Percentiles rank a stretch among this genome's conserved stretches.
Conservation (phyloP, 2,797 vertebrate species). For the Bothrops alternatus region DNA sequence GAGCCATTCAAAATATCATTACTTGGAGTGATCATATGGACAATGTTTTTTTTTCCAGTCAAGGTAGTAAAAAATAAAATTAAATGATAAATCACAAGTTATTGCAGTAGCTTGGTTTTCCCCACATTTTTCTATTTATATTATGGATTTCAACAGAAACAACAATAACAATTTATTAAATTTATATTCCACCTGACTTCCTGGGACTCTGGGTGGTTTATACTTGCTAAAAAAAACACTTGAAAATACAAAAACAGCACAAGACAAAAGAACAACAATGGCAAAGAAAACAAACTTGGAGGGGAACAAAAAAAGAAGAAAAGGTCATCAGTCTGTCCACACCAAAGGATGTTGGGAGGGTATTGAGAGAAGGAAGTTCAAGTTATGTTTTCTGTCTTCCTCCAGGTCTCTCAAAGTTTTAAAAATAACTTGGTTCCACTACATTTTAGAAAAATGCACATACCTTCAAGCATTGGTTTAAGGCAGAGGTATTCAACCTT, state of each 20-base stretch:
- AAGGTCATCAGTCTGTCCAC: not conserved
- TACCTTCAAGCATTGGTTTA: not conserved
- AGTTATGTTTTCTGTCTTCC: not conserved
- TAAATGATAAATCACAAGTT: not conserved
- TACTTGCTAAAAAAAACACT: not conserved
- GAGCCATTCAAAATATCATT: not conserved
- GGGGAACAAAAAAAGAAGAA: not conserved
- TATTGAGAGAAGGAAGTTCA: not conserved
- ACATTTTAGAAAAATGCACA: no score
- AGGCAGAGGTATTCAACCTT: not conserved
- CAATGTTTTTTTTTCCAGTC: not conserved
- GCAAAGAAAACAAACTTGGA: not conserved
- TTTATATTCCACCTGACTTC: not conserved
- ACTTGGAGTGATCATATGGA: not conserved
- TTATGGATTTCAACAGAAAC: not conserved
- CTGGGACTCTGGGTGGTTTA: not conserved
- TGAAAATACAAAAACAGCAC: not conserved
- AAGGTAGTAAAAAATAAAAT: not conserved
- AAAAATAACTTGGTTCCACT: not conserved
- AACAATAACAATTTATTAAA: not conserved
- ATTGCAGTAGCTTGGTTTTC: not conserved
- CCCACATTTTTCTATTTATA: not conserved
- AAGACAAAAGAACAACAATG: not conserved
- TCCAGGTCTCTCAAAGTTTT: not conserved
- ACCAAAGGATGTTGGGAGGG: not conserved